phyloP scores from a whole-genome alignment of 2,888 invertebrate species.

The Cylindroiulus punctatus region DNA sequence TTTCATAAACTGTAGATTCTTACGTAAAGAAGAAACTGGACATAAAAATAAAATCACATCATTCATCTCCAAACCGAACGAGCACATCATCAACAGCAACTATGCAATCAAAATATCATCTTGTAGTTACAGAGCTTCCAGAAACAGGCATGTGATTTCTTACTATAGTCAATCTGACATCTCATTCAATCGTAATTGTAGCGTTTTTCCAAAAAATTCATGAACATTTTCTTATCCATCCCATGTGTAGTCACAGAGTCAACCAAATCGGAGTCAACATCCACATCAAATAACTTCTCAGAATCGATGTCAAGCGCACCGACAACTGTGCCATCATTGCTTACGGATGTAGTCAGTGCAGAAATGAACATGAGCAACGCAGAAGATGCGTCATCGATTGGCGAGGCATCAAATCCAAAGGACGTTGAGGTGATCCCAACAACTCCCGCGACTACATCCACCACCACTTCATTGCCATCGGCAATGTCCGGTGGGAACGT shows the following conservation, averaged over 20 bases:
- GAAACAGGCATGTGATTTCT: neutral
- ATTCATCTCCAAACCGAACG: conserved; percentile 1
- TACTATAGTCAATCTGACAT: too few relatives aligned
- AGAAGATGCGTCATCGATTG: neutral
- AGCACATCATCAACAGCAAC: conserved; percentile 58
- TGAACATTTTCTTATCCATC: neutral
- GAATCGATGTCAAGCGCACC: conserved; percentile 61
- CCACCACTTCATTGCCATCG: neutral
- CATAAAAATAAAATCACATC: conserved; percentile 17
- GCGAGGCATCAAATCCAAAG: neutral
- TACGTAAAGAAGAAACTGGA: conserved; percentile 29
- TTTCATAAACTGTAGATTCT: neutral
- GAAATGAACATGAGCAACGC: neutral
- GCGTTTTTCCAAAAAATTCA: too few relatives aligned
- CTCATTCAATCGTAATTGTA: too few relatives aligned
- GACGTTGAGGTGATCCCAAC: neutral
- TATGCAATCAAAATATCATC: conserved; percentile 59
- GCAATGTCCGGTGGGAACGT: neutral
- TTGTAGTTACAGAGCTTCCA: neutral
- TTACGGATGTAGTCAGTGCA: neutral
- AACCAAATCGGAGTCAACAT: too few relatives aligned
- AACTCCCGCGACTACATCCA: neutral
- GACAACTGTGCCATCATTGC: conserved; percentile 65
- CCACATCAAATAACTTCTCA: conserved; percentile 5
- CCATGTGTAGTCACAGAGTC: neutral